Evolutionary conservation across 1,140 invertebrate genomes (phyloP).

Genomic region (Lepidurus packardi): DNA sequence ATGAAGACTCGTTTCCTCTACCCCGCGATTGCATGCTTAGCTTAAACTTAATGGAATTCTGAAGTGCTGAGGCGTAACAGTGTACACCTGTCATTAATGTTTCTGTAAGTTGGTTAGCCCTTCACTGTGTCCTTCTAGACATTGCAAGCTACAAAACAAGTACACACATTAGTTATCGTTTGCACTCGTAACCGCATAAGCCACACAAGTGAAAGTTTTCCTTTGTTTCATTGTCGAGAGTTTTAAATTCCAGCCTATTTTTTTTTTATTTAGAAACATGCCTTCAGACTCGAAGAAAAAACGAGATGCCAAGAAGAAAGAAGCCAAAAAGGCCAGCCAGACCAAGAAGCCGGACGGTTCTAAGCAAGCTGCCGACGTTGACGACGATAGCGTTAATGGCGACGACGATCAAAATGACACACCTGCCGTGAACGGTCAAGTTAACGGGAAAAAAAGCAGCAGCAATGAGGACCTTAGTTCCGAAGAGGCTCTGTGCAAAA

Average conservation of each 20-base stretch:
- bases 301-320: constrained; percentile 94
- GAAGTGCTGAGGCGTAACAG: too few species aligned
- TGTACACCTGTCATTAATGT: too few species aligned
- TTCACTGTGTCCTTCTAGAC: too few species aligned
- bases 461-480: constrained; percentile 38
- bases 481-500: constrained; percentile 73
- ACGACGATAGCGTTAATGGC: constrained; percentile 45
- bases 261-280: constrained; percentile 54
- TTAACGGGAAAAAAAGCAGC: constrained; percentile 41
- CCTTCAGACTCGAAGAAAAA: constrained; percentile 97
- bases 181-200: too few species aligned
- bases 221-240: neutral
- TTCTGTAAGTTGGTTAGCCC: too few species aligned
- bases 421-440: constrained; percentile 34
- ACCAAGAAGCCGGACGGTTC: constrained; percentile 54
- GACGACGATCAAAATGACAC: constrained; percentile 38
- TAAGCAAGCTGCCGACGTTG: constrained; percentile 46
- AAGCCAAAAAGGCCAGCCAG: constrained; percentile 74
- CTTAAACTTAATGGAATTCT: too few species aligned
- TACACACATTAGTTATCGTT: too few species aligned
- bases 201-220: too few species aligned
- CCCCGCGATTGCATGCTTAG: too few species aligned
- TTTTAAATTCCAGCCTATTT: neutral
- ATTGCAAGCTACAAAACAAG: too few species aligned
- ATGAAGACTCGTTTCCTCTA: too few species aligned